Conservation (phyloP, 1,140 invertebrate species). For the Hylaeus volcanicus region DNA sequence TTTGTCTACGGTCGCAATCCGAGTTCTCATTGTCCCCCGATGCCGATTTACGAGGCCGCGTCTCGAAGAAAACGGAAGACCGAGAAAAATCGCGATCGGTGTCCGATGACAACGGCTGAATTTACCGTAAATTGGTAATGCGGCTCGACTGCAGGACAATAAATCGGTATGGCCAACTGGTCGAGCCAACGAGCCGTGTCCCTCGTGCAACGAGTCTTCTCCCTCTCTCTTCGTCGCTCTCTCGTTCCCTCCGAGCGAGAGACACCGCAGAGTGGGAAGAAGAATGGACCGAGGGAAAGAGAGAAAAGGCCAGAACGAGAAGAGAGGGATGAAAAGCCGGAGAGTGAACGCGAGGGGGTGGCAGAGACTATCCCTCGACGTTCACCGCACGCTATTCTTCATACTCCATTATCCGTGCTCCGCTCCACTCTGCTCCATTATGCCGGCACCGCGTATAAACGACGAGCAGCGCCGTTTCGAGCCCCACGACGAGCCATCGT, state of each 20-base stretch:
- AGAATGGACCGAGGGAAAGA: constrained; percentile 28
- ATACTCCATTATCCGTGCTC: constrained; percentile 80
- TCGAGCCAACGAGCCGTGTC: constrained; percentile 76
- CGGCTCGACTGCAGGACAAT: constrained; percentile 62
- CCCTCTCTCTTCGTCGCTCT: constrained; percentile 27
- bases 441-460: constrained; percentile 77
- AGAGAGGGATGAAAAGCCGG: constrained; percentile 33
- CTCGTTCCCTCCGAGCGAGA: neutral
- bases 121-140: constrained; percentile 61
- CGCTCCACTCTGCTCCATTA: constrained; percentile 78
- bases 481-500: constrained; percentile 4
- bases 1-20: neutral
- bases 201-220: constrained; percentile 24
- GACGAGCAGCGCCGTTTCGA: constrained; percentile 64
- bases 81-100: constrained; percentile 22
- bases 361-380: constrained; percentile 61
- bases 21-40: neutral
- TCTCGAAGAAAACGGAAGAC: constrained; percentile 19
- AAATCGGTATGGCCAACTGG: constrained; percentile 75
- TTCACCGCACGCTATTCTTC: constrained; percentile 75
- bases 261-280: constrained; percentile 10
- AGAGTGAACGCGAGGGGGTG: constrained; percentile 22
- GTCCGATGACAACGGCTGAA: constrained; percentile 44
- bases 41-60: constrained; percentile 13
- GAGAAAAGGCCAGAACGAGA: constrained; percentile 24